Percentiles rank a stretch among this genome's conserved stretches.
Evolutionary conservation across 2,888 invertebrate genomes (phyloP).

Genomic region (Oxystoma pomonae): DNA sequence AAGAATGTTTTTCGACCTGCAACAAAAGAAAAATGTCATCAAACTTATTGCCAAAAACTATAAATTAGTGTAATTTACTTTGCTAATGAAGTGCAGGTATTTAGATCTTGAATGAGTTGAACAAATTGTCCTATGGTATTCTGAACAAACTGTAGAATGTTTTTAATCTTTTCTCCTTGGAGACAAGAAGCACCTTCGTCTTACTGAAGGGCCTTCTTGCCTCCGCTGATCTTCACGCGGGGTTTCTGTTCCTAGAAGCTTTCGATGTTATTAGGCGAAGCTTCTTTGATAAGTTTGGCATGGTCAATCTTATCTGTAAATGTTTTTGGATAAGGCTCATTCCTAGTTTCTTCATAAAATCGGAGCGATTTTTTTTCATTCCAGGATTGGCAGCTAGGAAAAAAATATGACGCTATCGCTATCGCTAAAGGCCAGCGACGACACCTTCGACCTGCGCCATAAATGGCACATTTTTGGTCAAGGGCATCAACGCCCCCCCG

Average conservation of each 20-base stretch:
- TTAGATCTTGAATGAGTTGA: no score
- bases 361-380: slow-evolving; percentile 2
- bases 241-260: not conserved
- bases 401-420: not conserved
- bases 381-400: not conserved
- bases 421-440: slow-evolving; percentile 31
- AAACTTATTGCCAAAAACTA: no score
- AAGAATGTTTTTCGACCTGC: no score
- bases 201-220: not conserved
- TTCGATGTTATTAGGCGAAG: not conserved
- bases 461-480: slow-evolving; percentile 30
- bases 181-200: slow-evolving; percentile 2
- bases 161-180: not conserved
- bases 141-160: no score
- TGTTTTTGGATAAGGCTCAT: not conserved
- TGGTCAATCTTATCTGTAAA: not conserved
- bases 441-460: slow-evolving; percentile 24
- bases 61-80: no score
- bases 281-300: not conserved
- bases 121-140: no score
- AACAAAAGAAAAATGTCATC: no score
- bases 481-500: slow-evolving; percentile 30
- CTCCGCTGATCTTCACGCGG: not conserved
- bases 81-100: no score
- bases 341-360: not conserved